Evolutionary conservation across 2,797 vertebrate genomes (phyloP).

Genomic region (Sebastes nivosus): DNA sequence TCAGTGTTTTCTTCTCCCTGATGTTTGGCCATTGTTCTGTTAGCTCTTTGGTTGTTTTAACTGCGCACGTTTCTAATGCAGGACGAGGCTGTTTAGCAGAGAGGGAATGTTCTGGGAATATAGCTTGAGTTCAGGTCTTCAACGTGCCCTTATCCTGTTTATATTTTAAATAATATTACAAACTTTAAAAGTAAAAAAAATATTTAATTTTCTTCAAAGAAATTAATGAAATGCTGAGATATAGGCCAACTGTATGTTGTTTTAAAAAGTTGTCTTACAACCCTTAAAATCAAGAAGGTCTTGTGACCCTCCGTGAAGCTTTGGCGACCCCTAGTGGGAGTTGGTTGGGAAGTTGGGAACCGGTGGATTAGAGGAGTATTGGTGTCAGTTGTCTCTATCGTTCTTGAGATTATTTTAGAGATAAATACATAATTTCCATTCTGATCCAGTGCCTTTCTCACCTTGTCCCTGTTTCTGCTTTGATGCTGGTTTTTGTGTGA

Average conservation of each 20-base stretch:
- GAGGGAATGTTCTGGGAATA: not conserved
- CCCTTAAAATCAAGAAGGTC: not conserved
- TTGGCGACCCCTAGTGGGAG: not conserved
- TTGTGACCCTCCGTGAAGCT: not conserved
- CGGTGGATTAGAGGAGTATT: not conserved
- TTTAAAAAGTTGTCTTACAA: not conserved
- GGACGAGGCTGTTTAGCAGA: not conserved
- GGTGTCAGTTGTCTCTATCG: not conserved
- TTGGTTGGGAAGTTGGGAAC: not conserved
- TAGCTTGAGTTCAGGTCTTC: not conserved
- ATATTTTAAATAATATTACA: not conserved
- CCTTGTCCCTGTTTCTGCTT: constrained; percentile 30
- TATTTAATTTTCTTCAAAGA: not conserved
- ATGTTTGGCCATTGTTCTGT: not conserved
- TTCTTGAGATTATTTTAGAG: constrained; percentile 21
- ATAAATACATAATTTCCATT: constrained; percentile 37
- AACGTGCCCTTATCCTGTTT: accelerated
- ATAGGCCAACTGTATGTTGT: not conserved
- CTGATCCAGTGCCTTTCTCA: constrained; percentile 79
- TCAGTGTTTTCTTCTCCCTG: not conserved
- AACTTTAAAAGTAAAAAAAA: not conserved
- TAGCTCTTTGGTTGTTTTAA: not conserved
- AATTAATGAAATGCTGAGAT: not conserved
- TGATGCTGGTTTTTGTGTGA: constrained; percentile 23
- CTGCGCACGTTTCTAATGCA: not conserved